These are phyloP conservation scores for Encarsia formosa DNA, from an alignment of 2,888 invertebrate genomes.

Conservation along the genomic window DNA sequence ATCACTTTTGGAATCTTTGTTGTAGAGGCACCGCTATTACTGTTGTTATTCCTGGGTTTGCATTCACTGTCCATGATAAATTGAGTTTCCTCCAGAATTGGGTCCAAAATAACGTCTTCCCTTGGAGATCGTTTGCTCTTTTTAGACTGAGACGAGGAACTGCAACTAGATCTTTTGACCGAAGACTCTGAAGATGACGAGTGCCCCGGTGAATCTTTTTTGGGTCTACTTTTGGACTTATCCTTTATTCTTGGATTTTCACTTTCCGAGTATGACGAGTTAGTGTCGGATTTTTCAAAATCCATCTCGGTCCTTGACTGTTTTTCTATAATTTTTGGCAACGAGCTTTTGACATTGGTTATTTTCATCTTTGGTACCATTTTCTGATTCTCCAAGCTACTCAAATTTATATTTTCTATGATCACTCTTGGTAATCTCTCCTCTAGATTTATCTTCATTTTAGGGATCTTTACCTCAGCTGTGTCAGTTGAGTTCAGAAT, in stretches of 20 bases:
- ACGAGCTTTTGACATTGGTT: slow-evolving; percentile 33
- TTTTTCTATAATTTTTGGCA: slow-evolving; percentile 26
- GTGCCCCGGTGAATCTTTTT: slow-evolving; percentile 27
- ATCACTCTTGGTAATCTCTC: slow-evolving; percentile 37
- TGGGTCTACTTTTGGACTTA: slow-evolving; percentile 36
- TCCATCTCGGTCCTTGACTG: neutral
- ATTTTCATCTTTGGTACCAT: slow-evolving; percentile 41
- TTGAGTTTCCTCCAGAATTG: slow-evolving; percentile 19
- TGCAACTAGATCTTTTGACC: slow-evolving; percentile 22
- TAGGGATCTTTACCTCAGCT: slow-evolving; percentile 34
- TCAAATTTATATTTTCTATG: slow-evolving; percentile 29
- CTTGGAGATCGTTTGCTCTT: slow-evolving; percentile 26
- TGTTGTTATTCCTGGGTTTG: slow-evolving; percentile 20
- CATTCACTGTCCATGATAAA: slow-evolving; percentile 21
- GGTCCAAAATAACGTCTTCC: slow-evolving; percentile 22
- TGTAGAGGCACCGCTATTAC: slow-evolving; percentile 21
- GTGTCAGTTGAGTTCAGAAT: slow-evolving; percentile 7
- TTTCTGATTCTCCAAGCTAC: slow-evolving; percentile 28
- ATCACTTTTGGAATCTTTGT: slow-evolving; percentile 48
- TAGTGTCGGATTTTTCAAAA: slow-evolving; percentile 11
- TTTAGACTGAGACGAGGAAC: slow-evolving; percentile 15
- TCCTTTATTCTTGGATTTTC: slow-evolving; percentile 24
- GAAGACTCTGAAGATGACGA: slow-evolving; percentile 13
- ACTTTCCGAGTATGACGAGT: slow-evolving; percentile 4
- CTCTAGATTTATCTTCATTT: slow-evolving; percentile 42